Base-by-base conservation (phyloP, 2,113 vertebrate species). In the Microtus oregoni region DNA sequence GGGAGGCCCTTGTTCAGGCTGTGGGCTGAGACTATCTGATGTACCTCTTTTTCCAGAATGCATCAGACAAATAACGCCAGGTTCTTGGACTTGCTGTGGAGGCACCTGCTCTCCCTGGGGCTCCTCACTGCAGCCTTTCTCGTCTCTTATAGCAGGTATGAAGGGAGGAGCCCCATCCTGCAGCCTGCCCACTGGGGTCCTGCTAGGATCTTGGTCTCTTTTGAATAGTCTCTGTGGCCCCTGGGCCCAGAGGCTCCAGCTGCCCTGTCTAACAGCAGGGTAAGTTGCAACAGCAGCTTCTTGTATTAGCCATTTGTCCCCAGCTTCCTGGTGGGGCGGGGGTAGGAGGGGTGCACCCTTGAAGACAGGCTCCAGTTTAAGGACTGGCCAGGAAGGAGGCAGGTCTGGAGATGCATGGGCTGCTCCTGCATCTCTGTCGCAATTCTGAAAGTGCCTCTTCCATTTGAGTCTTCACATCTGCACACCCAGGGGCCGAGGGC, bases 31-130 rank as follows among this genome's bases (percentile, higher is more conserved):
- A 58, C 70, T 26, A 0, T 94, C 95, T 97, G 93, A 98, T 88
- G 72, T 92, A 93, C 96, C 82, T 82, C 41, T 97, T 90, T 98
- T 97, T 96, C 92, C 97, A 99, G 99, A 99, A 99, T 99, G 99
- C 99, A 99, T 98, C 99, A 99, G 98, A 99, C 99, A 89, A 99
- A 99, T 99, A 99, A 99, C 38, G 99, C 99, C 87, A 99, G 99
- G 94, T 99, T 99, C 98, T 98, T 99, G 98, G 99, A 99, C 98
- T 97, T 99, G 98, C 98, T 99, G 85, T 99, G 99, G 99, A 99
- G 99, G 98, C 99, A 99, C 7, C 96, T 99, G 97, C 98, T 99
- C 95, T 99, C 99, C 94, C 98, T 99, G 97, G 98, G 99, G 97
- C 99, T 99, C 96, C 98, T 99, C 98, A 99, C 99, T 70, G 97